Evolutionary conservation across 2,888 invertebrate species (phyloP), one percentile per base, ranked within the genome.

Genomic region (Eumacrocentrus americanus): DNA sequence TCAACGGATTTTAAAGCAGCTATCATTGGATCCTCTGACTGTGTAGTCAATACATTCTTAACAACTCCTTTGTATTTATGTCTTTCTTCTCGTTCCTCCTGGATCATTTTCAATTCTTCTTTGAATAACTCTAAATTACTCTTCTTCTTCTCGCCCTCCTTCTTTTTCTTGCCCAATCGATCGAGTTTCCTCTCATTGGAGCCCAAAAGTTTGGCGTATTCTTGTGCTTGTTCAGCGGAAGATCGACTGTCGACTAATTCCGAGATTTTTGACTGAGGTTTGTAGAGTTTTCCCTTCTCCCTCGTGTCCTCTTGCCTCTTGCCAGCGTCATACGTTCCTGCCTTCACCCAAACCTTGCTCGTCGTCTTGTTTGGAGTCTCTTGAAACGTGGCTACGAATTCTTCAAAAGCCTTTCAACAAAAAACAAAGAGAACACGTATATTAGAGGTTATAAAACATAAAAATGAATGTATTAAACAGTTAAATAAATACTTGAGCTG

Each of bases 81-180:
- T 5, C 98, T 87, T 77, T 98, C 98, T 76, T 96, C 95, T 22
- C 98, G 86, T 81, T 98, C 98, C 79, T 98, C 96, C 84, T 99
- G 99, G 68, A 98, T 96, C 82, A 96, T 97, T 84, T 95, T 90
- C 42, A 99, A 81, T 82, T 99, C 99, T 80, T 99, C 98, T 81
- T 99, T 99, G 77, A 99, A 99, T 12, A 95, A 83, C 81, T 99
- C 99, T 65, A 99, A 83, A 81, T 99, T 98, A 76, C 95, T 97
- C 77, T 98, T 98, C 80, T 95, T 95, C 79, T 95, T 97, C 67
- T 91, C 91, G 54, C 88, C 87, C 62, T 87, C 88, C 73, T 88
- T 91, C 74, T 92, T 93, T 76, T 88, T 83, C 64, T 81, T 89
- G 5, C 83, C 85, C 18, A 85, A 72, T 44, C 85, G 82, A 23